A percentile compares a stretch with the other conserved stretches of the same genome.
These are phyloP conservation scores for Chrysina gloriosa DNA, from an alignment of 2,888 invertebrate genomes.

Conservation along the genomic window DNA sequence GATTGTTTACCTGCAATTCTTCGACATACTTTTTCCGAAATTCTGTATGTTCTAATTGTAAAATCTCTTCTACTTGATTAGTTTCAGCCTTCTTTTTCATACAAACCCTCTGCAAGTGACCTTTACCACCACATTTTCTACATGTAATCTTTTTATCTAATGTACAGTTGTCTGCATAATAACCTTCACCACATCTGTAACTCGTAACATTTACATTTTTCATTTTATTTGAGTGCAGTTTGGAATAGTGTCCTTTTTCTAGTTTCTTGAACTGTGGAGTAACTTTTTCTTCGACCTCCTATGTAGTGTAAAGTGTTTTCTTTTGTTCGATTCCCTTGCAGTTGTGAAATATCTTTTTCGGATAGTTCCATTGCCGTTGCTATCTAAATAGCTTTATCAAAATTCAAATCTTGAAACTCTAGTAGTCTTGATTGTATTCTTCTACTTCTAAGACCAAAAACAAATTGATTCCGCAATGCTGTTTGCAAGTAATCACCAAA, in stretches of 20 bases:
- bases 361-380: conserved; percentile 51
- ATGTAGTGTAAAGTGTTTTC: not conserved
- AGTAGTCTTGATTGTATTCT: conserved; percentile 51
- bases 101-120: conserved; percentile 42
- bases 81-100: conserved; percentile 14
- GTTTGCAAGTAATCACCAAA: not conserved
- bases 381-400: conserved; percentile 49
- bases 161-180: conserved; percentile 34
- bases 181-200: conserved; percentile 28
- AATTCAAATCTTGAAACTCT: conserved; percentile 48
- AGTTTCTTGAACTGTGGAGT: too few relatives aligned
- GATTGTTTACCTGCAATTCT: conserved; percentile 26
- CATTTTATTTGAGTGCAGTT: not conserved
- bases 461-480: conserved; percentile 51
- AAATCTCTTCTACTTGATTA: conserved; percentile 23
- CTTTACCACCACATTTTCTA: conserved; percentile 42
- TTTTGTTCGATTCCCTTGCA: conserved; percentile 38
- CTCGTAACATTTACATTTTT: conserved; percentile 33
- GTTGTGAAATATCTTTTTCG: conserved; percentile 49
- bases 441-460: conserved; percentile 49
- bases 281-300: not conserved
- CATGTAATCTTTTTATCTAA: conserved; percentile 34
- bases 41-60: conserved; percentile 35
- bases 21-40: conserved; percentile 37
- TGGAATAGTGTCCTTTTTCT: conserved; percentile 18